Conservation (phyloP, 1,140 invertebrate genomes). For the Daktulosphaira vitifoliae region DNA sequence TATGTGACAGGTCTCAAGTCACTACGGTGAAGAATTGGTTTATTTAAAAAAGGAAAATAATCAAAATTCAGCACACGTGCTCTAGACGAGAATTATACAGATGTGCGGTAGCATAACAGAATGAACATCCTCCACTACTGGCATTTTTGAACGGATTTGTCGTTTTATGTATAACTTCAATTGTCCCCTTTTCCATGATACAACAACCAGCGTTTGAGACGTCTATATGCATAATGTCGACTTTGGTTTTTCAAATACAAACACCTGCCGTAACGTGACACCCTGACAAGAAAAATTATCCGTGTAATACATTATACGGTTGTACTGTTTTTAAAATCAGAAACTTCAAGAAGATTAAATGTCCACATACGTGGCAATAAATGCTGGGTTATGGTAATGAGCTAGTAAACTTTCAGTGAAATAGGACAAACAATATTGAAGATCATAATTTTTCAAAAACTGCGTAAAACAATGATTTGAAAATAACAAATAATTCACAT, state of each 20-base stretch:
- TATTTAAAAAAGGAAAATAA: neutral
- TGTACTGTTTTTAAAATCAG: neutral
- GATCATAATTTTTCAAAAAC: no score
- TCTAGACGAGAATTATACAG: slow-evolving; percentile 31
- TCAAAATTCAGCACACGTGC: slow-evolving; percentile 28
- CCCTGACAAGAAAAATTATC: neutral
- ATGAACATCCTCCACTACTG: neutral
- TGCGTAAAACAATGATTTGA: no score
- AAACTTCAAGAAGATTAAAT: slow-evolving; percentile 11
- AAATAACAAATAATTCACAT: no score
- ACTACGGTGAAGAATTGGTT: no score
- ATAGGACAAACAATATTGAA: no score
- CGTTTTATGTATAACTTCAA: neutral
- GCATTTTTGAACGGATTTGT: slow-evolving; percentile 21
- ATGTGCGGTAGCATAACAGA: neutral
- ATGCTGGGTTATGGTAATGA: no score
- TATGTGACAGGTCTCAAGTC: no score
- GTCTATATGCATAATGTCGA: neutral
- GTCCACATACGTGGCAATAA: neutral
- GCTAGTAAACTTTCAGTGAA: no score
- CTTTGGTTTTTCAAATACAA: slow-evolving; percentile 21
- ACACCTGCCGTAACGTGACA: slow-evolving; percentile 18
- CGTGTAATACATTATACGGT: neutral
- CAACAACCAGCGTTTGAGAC: neutral
- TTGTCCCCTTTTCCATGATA: neutral